These are phyloP conservation scores for Geotrupes spiniger DNA, from an alignment of 2,888 invertebrate genomes.

Conservation along the genomic window DNA sequence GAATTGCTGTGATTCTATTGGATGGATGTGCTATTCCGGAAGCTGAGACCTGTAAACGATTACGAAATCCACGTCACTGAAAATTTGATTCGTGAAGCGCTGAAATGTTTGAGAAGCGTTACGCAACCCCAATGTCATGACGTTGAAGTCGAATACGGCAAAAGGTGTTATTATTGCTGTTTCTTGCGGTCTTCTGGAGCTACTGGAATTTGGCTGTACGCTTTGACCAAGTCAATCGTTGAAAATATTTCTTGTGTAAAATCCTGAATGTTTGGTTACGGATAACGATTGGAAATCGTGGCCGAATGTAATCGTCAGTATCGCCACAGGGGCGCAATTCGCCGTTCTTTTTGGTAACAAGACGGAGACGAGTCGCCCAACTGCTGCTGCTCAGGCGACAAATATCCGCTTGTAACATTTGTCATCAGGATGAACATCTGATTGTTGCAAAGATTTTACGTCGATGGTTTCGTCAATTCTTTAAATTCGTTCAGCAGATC, in stretches of 20 bases:
- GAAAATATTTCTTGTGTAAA: slow-evolving; percentile 21
- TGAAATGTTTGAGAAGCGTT: slow-evolving; percentile 47
- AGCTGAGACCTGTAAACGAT: no score
- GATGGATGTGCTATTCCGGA: no score
- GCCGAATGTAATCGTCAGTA: slow-evolving; percentile 28
- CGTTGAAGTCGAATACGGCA: slow-evolving; percentile 35
- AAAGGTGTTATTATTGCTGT: slow-evolving; percentile 33
- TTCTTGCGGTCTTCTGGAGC: slow-evolving; percentile 36
- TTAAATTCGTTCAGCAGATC: no score
- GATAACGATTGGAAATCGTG: slow-evolving; percentile 28
- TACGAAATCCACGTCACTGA: slow-evolving; percentile 36
- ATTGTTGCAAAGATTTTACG: no score
- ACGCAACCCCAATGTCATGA: slow-evolving; percentile 41
- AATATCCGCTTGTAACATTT: slow-evolving; percentile 33
- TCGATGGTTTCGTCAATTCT: no score
- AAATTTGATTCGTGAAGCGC: slow-evolving; percentile 39
- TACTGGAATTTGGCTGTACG: slow-evolving; percentile 45
- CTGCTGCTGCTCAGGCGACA: slow-evolving; percentile 30
- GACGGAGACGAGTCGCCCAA: slow-evolving; percentile 34
- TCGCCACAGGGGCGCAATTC: slow-evolving; percentile 29
- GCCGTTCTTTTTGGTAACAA: slow-evolving; percentile 31
- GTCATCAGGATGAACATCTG: no score
- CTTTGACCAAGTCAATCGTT: slow-evolving; percentile 39
- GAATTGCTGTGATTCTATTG: no score
- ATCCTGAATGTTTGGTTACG: slow-evolving; percentile 28